A percentile compares a stretch with the other conserved stretches of the same genome.
Evolutionary conservation across 2,797 vertebrate species (phyloP).

Genomic region (Erethizon dorsatum): DNA sequence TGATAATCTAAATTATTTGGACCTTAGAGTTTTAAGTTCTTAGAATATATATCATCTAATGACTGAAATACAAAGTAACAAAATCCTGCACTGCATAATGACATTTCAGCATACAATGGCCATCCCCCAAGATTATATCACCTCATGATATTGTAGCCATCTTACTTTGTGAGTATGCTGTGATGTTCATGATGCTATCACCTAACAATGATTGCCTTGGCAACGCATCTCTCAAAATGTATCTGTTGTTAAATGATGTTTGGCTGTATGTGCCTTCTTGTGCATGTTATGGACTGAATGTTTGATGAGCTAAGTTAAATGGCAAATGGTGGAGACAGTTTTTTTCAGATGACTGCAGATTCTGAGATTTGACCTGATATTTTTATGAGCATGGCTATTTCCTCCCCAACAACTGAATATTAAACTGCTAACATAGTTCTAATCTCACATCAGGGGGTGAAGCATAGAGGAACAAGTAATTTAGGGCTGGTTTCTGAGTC

Average conservation of each 20-base stretch:
- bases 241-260: background rate
- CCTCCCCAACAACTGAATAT: background rate
- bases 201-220: background rate
- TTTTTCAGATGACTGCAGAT: background rate
- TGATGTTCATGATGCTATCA: background rate
- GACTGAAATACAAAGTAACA: background rate
- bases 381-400: background rate
- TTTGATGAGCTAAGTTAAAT: background rate
- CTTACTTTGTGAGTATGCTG: background rate
- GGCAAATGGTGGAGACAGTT: background rate
- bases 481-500: background rate
- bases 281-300: background rate
- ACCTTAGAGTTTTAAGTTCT: background rate
- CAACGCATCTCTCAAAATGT: background rate
- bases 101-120: background rate
- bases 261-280: background rate
- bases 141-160: background rate
- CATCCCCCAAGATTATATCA: background rate
- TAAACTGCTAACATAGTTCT: background rate
- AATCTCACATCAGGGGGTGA: background rate
- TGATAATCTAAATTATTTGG: slow-evolving; percentile 53
- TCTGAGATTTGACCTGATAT: background rate
- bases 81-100: background rate
- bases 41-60: background rate
- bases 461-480: slow-evolving; percentile 1